Evolutionary conservation across 2,888 invertebrate genomes (phyloP), one percentile per base, ranked within the genome.

Genomic region (Capitulum mitella): DNA sequence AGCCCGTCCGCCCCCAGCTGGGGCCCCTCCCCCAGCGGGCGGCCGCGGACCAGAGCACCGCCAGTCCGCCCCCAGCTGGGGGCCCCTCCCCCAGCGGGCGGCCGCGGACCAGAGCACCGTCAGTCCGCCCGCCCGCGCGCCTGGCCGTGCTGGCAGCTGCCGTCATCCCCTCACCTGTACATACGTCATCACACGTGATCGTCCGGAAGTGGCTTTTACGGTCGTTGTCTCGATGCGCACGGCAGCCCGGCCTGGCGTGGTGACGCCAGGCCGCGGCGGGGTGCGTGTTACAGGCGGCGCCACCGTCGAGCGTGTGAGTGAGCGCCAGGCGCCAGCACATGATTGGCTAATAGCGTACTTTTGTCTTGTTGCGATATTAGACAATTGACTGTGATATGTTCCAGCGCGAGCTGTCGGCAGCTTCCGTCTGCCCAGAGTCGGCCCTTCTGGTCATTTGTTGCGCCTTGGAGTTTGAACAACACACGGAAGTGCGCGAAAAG

Each of bases 311-410:
- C 61, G 61, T 32, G 16, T 14, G 32, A 10, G n/a, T n/a, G n/a
- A n/a, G n/a, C 19, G 29, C 34, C 32, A 19, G 16, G 34, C 14
- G 34, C 5, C 29, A 14, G 61, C 14, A 34, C 22, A 61, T 61
- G 16, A 61, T 61, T 32, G 61, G 26, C 32, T 32, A 61, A 32
- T 61, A 29, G 34, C 61, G 34, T 34, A 29, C 61, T 34, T 51
- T 16, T 32, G 19, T 34, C 34, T 32, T 14, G 61, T 34, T 34
- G 34, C 61, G 61, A 32, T 29, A 61, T 61, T 34, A 34, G 61
- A 32, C 61, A 34, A 61, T 61, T 34, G 61, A 61, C 61, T 61
- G 61, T 61, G 61, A 61, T 61, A 61, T 61, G 61, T 61, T 32
- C n/a, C n/a, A n/a, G n/a, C n/a, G n/a, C n/a, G n/a, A n/a, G n/a